Evolutionary conservation across 2,113 vertebrate species (phyloP).

Genomic region (Megaceryle maxima): DNA sequence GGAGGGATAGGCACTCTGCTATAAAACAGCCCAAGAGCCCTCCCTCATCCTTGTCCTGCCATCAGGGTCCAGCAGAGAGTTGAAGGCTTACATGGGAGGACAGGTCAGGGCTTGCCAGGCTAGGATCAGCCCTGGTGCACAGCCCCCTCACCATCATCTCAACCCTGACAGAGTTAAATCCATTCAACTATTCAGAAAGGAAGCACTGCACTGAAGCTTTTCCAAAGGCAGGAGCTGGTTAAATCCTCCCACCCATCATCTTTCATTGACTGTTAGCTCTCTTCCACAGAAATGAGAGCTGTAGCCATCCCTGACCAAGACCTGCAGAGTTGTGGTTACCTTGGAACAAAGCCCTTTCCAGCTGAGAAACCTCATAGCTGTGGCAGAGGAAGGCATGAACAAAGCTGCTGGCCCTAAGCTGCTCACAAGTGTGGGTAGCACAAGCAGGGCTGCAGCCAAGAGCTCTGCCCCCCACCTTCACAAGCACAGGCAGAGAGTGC

Average conservation of each 20-base stretch:
- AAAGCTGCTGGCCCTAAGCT: background rate
- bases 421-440: rapidly evolving
- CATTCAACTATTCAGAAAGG: background rate
- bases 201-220: background rate
- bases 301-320: background rate
- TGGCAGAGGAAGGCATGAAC: background rate
- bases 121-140: background rate
- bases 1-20: background rate
- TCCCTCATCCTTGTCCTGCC: background rate
- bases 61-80: background rate
- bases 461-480: background rate
- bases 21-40: background rate
- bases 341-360: conserved; percentile 3
- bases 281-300: background rate
- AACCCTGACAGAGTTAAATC: background rate
- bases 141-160: rapidly evolving
- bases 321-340: background rate
- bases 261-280: background rate
- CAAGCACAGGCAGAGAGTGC: background rate
- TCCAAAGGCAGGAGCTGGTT: background rate
- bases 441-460: background rate
- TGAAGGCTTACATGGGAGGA: background rate
- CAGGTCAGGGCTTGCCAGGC: background rate
- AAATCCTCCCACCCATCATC: background rate
- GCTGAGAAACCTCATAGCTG: conserved; percentile 4